Evolutionary conservation across 64 coral and sea anemone species (phyloP), one percentile per base, ranked within the genome.

Genomic region (Montipora cactus): DNA sequence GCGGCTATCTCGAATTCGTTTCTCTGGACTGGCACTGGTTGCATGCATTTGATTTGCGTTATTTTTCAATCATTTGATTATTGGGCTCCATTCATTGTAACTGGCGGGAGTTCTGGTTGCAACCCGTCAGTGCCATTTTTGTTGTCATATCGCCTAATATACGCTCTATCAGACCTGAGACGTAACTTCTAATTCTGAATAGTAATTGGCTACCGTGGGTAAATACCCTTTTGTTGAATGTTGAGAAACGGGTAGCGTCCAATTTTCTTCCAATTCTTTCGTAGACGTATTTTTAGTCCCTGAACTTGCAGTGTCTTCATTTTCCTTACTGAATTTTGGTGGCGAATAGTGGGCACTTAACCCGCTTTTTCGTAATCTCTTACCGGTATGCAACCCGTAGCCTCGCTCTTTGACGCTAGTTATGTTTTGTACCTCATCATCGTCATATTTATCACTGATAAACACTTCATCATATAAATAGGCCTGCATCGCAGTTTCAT

Each of bases 331-430:
- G 16, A 47, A 16, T 8, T 20, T 50, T 72, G 46, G 12, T 19
- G 62, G 64, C 0, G 66, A 86, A 44, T 86, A 18, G 18, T 53
- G 45, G 47, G 6, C 8, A 72, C 16, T 70, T 71, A 71, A 23
- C 9, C 82, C 82, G 46, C 15, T 72, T 67, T 86, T 86, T 37
- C 82, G 62, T 9, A 51, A 49, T 16, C 82, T 86, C 71, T 86
- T 86, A 7, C 44, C 9, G 8, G 3, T 8, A 7, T 86, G 64
- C 16, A 49, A 9, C 49, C 10, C 5, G 11, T 57, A 22, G 49
- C 67, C 7, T 48, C 49, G 45, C 20, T 61, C 55, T 25, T 11
- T 81, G 46, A 70, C 15, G 64, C 16, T 18, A 9, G 10, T 10
- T 3, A 20, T 44, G 58, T 71, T 47, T 18, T 21, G 61, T 66